These are phyloP conservation scores for Coccyzus lansbergi DNA, from an alignment of 2,797 vertebrate species.

Conservation along the genomic window DNA sequence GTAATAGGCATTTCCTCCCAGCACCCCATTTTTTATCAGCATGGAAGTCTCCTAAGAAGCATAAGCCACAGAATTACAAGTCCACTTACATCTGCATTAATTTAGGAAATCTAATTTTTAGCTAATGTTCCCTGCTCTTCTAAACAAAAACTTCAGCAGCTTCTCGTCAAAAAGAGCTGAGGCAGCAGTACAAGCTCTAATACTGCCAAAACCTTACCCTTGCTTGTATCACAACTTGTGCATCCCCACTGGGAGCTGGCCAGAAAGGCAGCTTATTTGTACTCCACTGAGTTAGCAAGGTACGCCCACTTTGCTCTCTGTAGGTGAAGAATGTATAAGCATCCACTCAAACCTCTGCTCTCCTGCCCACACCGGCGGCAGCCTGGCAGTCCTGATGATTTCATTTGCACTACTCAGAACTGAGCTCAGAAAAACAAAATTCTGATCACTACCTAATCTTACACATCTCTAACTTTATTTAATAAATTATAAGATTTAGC, in stretches of 20 bases:
- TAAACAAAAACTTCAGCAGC: background rate
- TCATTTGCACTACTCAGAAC: background rate
- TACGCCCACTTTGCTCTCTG: background rate
- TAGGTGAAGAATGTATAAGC: background rate
- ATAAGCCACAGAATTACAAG: background rate
- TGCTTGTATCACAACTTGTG: background rate
- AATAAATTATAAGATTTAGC: background rate
- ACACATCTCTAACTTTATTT: background rate
- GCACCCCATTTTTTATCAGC: background rate
- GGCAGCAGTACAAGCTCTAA: background rate
- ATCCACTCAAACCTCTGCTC: background rate
- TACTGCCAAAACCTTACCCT: background rate
- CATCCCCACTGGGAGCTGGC: background rate
- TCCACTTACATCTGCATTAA: background rate
- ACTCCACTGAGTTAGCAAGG: background rate
- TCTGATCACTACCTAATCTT: background rate
- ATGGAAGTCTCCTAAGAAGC: background rate
- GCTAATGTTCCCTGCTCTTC: background rate
- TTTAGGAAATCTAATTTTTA: background rate
- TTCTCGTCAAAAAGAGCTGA: background rate
- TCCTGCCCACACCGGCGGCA: background rate
- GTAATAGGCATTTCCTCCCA: background rate
- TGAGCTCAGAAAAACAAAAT: background rate
- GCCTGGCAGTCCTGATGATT: background rate
- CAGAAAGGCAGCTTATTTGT: background rate